phyloP scores from a whole-genome alignment of 2,888 invertebrate genomes.

The Leuctra nigra region DNA sequence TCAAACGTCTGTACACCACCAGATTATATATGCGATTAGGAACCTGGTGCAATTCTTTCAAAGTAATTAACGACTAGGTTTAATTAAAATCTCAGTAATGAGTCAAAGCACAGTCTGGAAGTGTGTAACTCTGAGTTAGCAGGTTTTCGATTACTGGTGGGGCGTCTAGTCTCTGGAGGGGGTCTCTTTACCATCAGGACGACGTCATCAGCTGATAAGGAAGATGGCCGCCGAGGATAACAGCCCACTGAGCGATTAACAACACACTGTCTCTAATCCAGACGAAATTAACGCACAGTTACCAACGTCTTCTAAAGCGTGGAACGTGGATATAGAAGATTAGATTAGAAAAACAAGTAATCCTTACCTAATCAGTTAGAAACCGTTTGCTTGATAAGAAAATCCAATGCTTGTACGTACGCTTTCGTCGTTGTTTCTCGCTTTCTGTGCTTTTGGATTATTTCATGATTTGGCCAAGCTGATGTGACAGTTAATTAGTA shows the following conservation, averaged over 20 bases:
- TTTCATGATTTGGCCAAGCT: too few species aligned
- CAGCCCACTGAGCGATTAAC: background rate
- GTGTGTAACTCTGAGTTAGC: conserved; percentile 3
- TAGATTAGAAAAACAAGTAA: background rate
- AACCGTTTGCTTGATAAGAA: background rate
- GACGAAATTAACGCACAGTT: conserved; percentile 8
- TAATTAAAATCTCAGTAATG: background rate
- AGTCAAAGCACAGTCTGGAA: background rate
- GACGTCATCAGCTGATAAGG: conserved; percentile 1
- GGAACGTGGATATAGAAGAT: background rate
- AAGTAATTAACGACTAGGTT: background rate
- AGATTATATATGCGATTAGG: too few species aligned
- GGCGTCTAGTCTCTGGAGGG: background rate
- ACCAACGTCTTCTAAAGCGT: too few species aligned
- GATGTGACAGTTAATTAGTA: too few species aligned
- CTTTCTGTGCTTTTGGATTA: too few species aligned
- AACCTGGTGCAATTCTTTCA: too few species aligned
- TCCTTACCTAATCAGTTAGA: background rate
- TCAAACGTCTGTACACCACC: too few species aligned
- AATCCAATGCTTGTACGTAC: too few species aligned
- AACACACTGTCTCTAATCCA: background rate
- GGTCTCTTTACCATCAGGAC: background rate
- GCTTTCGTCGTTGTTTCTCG: too few species aligned
- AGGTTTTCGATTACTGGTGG: conserved; percentile 1
- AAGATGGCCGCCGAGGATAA: background rate